Evolutionary conservation across 2,888 invertebrate genomes (phyloP).

Genomic region (Opisthograptis luteolata): DNA sequence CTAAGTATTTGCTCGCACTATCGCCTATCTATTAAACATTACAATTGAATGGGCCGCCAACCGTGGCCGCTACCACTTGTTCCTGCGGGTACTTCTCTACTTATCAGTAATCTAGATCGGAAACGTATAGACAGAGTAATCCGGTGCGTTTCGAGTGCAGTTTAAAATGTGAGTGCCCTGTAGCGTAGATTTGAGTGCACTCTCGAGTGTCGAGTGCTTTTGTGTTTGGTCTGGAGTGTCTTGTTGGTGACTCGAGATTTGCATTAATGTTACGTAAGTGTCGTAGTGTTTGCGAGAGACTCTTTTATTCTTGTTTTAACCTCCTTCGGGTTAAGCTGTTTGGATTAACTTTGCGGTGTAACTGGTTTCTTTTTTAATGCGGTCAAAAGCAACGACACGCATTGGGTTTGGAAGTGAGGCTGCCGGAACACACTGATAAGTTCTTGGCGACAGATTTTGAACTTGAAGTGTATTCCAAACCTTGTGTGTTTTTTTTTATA

Average conservation of each 20-base stretch:
- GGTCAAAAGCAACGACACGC: too few species aligned
- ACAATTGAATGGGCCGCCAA: slow-evolving; percentile 22
- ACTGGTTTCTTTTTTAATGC: too few species aligned
- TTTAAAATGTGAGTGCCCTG: slow-evolving; percentile 20
- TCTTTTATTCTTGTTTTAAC: background rate
- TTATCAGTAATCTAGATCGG: background rate
- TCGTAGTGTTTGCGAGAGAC: too few species aligned
- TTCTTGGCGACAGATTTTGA: too few species aligned
- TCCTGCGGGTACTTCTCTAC: background rate
- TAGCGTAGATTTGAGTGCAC: slow-evolving; percentile 15
- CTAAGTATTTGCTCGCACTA: slow-evolving; percentile 10
- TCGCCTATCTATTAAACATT: slow-evolving; percentile 21
- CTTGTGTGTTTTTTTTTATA: too few species aligned
- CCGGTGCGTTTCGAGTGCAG: slow-evolving; percentile 9
- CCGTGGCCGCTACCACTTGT: slow-evolving; percentile 13
- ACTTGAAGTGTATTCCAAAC: too few species aligned
- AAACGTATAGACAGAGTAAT: slow-evolving; percentile 2
- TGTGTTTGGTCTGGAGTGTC: background rate
- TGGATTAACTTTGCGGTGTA: background rate
- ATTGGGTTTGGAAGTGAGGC: too few species aligned
- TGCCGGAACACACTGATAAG: too few species aligned
- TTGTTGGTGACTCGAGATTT: background rate
- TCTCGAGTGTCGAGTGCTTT: slow-evolving; percentile 1
- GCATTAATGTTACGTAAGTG: background rate
- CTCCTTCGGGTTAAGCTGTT: background rate